These are phyloP conservation scores for Heliornis fulica DNA, from an alignment of 2,113 vertebrate species.

Conservation along the genomic window DNA sequence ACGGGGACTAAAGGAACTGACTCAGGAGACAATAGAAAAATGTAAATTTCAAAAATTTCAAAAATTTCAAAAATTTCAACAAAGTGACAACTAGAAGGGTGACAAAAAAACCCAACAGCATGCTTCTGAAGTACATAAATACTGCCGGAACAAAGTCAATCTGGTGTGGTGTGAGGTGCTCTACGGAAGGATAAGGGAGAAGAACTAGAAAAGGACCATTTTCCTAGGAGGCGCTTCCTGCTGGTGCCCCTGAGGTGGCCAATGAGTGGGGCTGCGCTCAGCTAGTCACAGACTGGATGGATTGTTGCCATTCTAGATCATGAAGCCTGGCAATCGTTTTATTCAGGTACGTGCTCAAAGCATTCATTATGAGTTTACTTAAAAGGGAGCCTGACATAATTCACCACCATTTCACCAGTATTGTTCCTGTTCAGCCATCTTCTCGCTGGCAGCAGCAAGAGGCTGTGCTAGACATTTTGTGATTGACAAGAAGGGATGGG, in stretches of 20 bases:
- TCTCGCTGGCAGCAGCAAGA: background rate
- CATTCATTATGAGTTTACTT: background rate
- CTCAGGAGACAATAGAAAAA: background rate
- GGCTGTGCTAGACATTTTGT: background rate
- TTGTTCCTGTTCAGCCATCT: background rate
- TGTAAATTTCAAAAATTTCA: background rate
- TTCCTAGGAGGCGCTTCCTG: background rate
- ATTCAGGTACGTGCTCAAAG: accelerated
- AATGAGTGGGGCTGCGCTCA: background rate
- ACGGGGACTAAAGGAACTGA: background rate
- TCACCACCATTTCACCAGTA: background rate
- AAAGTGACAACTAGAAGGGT: background rate
- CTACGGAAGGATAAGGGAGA: background rate
- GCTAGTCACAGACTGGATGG: background rate
- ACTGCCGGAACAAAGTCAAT: background rate
- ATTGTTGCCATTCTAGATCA: background rate
- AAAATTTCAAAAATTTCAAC: no score
- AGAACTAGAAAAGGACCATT: background rate
- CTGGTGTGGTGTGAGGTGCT: background rate
- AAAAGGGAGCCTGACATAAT: background rate
- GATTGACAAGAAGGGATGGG: background rate
- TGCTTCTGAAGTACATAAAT: background rate
- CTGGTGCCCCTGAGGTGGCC: background rate
- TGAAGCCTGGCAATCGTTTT: background rate
- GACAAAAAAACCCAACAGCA: background rate